Conservation (phyloP, 2,888 invertebrate genomes). For the Athripsodes cinereus region DNA sequence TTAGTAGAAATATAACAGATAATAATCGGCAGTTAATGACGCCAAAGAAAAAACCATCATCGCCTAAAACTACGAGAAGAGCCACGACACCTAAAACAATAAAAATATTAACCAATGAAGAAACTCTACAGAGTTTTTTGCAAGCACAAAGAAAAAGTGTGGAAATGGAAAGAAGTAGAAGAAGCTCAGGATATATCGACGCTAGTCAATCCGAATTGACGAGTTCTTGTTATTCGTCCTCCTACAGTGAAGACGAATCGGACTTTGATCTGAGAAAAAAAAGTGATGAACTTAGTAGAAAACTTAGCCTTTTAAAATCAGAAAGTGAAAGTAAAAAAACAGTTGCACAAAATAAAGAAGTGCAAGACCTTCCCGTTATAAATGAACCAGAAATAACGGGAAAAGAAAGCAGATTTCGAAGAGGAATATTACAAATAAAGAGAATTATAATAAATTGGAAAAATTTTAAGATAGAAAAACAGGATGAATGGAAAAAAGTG, state of each 20-base stretch:
- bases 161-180: conserved; percentile 37
- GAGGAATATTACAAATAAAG: conserved; percentile 28
- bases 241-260: conserved; percentile 49
- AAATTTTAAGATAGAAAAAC: conserved; percentile 53
- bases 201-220: conserved; percentile 50
- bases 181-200: conserved; percentile 45
- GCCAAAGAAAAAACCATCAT: conserved; percentile 46
- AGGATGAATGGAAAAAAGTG: conserved; percentile 50
- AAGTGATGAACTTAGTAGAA: conserved; percentile 44
- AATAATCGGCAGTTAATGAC: conserved; percentile 48
- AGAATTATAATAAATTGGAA: conserved; percentile 48
- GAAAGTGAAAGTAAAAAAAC: conserved; percentile 36
- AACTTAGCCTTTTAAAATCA: conserved; percentile 42
- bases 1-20: conserved; percentile 38
- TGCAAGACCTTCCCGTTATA: conserved; percentile 15
- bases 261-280: conserved; percentile 46
- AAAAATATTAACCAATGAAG: conserved; percentile 46
- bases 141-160: conserved; percentile 39
- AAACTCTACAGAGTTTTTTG: conserved; percentile 48
- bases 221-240: conserved; percentile 48
- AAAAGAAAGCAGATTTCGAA: conserved; percentile 9
- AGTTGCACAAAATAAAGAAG: conserved; percentile 35
- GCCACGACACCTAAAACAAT: conserved; percentile 51
- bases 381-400: conserved; percentile 3
- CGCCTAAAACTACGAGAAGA: conserved; percentile 36